Percentiles rank a stretch among this genome's conserved stretches.
Evolutionary conservation across 1,140 invertebrate genomes (phyloP).

Genomic region (Drosophila sp.): DNA sequence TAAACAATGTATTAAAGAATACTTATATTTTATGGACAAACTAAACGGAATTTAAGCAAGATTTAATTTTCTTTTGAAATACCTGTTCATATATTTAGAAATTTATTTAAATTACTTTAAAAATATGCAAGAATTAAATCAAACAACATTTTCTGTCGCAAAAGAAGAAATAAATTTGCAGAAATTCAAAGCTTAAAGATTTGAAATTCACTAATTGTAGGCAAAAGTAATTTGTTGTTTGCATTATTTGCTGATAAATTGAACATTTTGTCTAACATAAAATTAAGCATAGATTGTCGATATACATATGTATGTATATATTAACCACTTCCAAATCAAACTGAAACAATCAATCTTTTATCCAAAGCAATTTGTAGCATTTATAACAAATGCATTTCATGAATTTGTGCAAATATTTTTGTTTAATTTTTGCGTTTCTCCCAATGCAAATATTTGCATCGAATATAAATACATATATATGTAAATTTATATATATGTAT

Average conservation of each 20-base stretch:
- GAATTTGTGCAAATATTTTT: conserved; percentile 26
- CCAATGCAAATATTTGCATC: neutral
- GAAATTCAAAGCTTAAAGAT: neutral
- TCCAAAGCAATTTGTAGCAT: conserved; percentile 1
- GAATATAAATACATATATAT: neutral
- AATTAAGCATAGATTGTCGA: neutral
- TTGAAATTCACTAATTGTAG: neutral
- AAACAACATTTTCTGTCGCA: no score
- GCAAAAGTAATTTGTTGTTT: neutral
- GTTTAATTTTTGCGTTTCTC: conserved; percentile 3
- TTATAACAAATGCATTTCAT: neutral
- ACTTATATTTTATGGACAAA: no score
- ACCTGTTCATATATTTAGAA: no score
- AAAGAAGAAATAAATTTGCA: no score
- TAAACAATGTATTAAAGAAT: no score
- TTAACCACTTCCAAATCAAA: neutral
- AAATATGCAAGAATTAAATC: no score
- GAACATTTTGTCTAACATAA: neutral
- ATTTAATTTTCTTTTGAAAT: no score
- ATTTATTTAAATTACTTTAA: no score
- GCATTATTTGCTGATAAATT: neutral
- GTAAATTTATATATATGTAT: neutral
- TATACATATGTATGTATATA: neutral
- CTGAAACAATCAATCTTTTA: conserved; percentile 3
- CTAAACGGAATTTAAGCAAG: no score